Base-by-base conservation (phyloP, 2,888 invertebrate species). In the Drosophila ustulata region DNA sequence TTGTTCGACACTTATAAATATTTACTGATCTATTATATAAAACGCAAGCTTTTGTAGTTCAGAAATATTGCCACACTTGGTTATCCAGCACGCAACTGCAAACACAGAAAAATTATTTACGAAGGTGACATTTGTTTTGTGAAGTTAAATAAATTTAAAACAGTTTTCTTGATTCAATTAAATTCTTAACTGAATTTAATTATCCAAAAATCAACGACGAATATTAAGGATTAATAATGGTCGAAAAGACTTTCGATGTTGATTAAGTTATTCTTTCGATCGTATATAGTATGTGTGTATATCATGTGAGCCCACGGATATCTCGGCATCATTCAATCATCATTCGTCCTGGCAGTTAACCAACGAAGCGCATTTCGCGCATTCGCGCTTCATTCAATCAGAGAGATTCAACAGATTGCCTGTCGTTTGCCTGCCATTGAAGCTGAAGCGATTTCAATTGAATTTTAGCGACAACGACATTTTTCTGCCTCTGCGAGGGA, bases 381-480 rank as follows among this genome's bases (percentile, higher is more conserved):
- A 76, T 81, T 82, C 76, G 76, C 65, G 76, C 68, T 71, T 79
- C 65, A 78, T 86, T 88, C 88, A 84, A 86, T 86, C 87, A 72
- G 66, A 69, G 68, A 63, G 77, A 79, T 72, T 84, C 84, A 80
- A 87, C 89, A 86, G 89, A 86, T 86, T 89, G 89, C 78, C 89
- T 80, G 84, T 82, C 89, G 87, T 61, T 80, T 71, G 75, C 64
- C 80, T 88, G 86, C 70, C 83, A 74, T 71, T 84, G 83, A 71
- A 84, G 80, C 78, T 84, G 67, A 84, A 88, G 82, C 82, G 80
- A 87, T 87, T 86, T 78, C 89, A 89, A 87, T 89, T 89, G 80
- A 89, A 89, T 86, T 89, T 89, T 75, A 82, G 84, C 83, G 71
- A 85, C 68, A 72, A 67, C 75, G 71, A 66, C 71, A 82, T 77